phyloP scores from a whole-genome alignment of 2,888 invertebrate species.

The Callinectes sapidus region DNA sequence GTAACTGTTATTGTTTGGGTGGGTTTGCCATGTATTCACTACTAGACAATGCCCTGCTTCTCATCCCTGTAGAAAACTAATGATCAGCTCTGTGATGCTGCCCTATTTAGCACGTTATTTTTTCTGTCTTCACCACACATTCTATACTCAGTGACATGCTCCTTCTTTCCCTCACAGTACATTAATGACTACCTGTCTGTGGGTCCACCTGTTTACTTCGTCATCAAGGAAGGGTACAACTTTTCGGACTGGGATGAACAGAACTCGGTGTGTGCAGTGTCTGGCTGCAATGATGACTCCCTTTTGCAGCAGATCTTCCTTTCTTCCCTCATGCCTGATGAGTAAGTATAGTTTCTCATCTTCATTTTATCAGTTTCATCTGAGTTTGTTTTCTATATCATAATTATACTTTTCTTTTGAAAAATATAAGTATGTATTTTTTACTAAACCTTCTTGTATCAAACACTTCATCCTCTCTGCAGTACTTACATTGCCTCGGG shows the following conservation, averaged over 20 bases:
- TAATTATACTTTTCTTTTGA: background rate
- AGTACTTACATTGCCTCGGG: constrained; percentile 90
- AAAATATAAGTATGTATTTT: background rate
- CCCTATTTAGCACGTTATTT: too few species aligned
- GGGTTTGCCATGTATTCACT: too few species aligned
- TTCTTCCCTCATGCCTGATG: constrained; percentile 60
- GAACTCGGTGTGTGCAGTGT: constrained; percentile 77
- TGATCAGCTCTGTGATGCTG: too few species aligned
- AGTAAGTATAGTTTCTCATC: constrained; percentile 53
- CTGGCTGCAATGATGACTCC: constrained; percentile 73
- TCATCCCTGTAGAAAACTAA: too few species aligned
- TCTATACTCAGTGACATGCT: background rate
- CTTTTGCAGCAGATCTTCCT: constrained; percentile 73
- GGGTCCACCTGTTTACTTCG: constrained; percentile 80
- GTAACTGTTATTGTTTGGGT: too few species aligned
- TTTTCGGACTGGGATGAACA: constrained; percentile 76
- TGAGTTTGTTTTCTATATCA: too few species aligned
- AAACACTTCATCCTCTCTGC: constrained; percentile 14
- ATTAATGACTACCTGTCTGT: constrained; percentile 77
- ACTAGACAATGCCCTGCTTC: too few species aligned
- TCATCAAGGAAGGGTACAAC: constrained; percentile 76
- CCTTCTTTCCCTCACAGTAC: constrained; percentile 59
- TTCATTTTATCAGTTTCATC: too few species aligned
- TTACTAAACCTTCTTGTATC: background rate
- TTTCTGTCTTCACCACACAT: background rate